These are phyloP conservation scores for Cantharis nigra DNA, from an alignment of 2,888 invertebrate genomes.

Conservation along the genomic window DNA sequence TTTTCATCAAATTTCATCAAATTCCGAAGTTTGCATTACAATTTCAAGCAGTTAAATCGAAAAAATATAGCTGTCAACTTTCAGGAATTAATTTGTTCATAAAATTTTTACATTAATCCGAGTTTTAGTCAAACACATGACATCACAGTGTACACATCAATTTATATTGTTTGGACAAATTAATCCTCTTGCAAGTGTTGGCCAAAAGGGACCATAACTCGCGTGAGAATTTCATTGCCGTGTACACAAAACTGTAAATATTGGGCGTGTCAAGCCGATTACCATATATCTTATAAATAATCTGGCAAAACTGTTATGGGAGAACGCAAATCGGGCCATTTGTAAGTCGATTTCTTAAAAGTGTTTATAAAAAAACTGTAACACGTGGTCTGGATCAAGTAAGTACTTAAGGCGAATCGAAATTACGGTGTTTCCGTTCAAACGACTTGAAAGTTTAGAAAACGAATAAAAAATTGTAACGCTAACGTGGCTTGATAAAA, in stretches of 20 bases:
- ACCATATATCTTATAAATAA: conserved; percentile 24
- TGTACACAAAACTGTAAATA: conserved; percentile 3
- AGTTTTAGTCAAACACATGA: background rate
- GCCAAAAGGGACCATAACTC: background rate
- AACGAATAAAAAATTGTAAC: conserved; percentile 29
- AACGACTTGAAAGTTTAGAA: conserved; percentile 33
- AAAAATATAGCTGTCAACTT: background rate
- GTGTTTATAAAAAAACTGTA: conserved; percentile 36
- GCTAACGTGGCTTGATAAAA: background rate
- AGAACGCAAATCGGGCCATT: conserved; percentile 29
- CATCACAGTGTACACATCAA: background rate
- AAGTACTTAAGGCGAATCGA: conserved; percentile 29
- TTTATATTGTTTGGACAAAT: conserved; percentile 26
- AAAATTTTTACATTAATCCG: background rate
- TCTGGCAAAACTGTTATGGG: conserved; percentile 26
- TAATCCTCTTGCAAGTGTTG: conserved; percentile 8
- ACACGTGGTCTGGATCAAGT: conserved; percentile 35
- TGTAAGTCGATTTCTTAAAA: conserved; percentile 22
- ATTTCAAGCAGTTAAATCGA: background rate
- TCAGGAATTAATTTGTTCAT: background rate
- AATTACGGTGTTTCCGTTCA: conserved; percentile 26
- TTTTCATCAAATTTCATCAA: background rate
- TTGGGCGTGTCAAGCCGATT: conserved; percentile 18
- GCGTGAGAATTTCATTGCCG: background rate
- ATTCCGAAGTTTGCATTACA: background rate